Evolutionary conservation across 2,888 invertebrate genomes (phyloP), one percentile per base, ranked within the genome.

Genomic region (Nemotelus pantherinus): DNA sequence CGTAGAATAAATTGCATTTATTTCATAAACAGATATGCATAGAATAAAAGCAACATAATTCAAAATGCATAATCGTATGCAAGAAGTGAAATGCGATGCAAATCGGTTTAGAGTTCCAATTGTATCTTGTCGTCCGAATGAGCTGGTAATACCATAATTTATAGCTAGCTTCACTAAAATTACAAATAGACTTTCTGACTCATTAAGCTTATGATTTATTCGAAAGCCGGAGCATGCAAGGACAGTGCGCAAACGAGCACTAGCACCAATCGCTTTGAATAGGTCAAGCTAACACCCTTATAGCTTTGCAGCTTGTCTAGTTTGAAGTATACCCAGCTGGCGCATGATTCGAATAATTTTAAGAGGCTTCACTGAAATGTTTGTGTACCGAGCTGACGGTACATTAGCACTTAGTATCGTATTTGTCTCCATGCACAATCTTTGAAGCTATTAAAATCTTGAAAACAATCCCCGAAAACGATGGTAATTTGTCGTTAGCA

Each of bases 111-210:
- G 63, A 43, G 63, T 63, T 43, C 63, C 4, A 10, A 43, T 10
- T 5, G 43, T 63, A 48, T 44, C 50, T 41, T 47, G 45, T 41
- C 63, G 25, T 39, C 77, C 44, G 50, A 79, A 71, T 77, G 79
- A 77, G 64, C 75, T 77, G 77, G 77, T 76, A 79, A 79, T 77
- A 71, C 79, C 77, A 77, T 79, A 79, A 79, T 79, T 79, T 79
- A 79, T 77, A 77, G 77, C 79, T 76, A 77, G 72, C 68, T 77
- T 67, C 64, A 67, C 77, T n/a, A 77, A 79, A 79, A 79, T 77
- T 77, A 79, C 79, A 79, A 77, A 79, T 77, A 68, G 79, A 76
- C 72, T 79, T 79, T 79, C 79, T 79, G 77, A 79, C 77, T 79
- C 79, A 79, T 79, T 79, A 79, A 79, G 77, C 77, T 47, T 64